phyloP scores from a whole-genome alignment of 92 coral and sea anemone species.

The Bergia puertoricense region DNA sequence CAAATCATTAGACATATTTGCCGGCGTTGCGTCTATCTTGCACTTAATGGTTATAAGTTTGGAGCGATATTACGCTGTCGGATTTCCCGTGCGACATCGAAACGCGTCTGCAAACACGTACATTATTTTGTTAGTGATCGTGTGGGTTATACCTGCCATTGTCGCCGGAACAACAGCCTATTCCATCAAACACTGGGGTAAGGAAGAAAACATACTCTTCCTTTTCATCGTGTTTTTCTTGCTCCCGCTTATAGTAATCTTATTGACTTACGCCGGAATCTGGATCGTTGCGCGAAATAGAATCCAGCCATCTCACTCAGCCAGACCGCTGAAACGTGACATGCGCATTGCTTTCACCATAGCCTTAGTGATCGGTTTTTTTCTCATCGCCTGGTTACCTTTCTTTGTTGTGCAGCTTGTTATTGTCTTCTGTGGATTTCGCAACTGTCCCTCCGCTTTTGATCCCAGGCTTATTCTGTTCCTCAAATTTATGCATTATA shows the following conservation, averaged over 20 bases:
- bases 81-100: constrained; percentile 82
- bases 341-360: constrained; percentile 91
- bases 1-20: constrained; percentile 63
- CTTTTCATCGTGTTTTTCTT: constrained; percentile 72
- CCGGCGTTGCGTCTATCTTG: constrained; percentile 77
- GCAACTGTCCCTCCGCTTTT: constrained; percentile 42
- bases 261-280: constrained; percentile 76
- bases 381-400: constrained; percentile 86
- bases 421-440: constrained; percentile 52
- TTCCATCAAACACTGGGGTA: constrained; percentile 43
- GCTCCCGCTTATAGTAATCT: constrained; percentile 73
- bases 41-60: constrained; percentile 84
- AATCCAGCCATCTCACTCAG: constrained; percentile 62
- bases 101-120: constrained; percentile 70
- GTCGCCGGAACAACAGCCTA: constrained; percentile 54
- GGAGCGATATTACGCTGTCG: constrained; percentile 82
- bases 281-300: constrained; percentile 75
- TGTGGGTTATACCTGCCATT: constrained; percentile 78
- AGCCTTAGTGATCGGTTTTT: constrained; percentile 82
- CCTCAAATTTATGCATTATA: constrained; percentile 83
- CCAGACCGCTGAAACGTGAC: constrained; percentile 79
- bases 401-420: constrained; percentile 76
- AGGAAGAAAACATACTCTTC: constrained; percentile 61
- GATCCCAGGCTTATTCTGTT: constrained; percentile 54
- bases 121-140: constrained; percentile 56